Conservation (phyloP, 1,140 invertebrate genomes). For the Onthophagus taurus region DNA sequence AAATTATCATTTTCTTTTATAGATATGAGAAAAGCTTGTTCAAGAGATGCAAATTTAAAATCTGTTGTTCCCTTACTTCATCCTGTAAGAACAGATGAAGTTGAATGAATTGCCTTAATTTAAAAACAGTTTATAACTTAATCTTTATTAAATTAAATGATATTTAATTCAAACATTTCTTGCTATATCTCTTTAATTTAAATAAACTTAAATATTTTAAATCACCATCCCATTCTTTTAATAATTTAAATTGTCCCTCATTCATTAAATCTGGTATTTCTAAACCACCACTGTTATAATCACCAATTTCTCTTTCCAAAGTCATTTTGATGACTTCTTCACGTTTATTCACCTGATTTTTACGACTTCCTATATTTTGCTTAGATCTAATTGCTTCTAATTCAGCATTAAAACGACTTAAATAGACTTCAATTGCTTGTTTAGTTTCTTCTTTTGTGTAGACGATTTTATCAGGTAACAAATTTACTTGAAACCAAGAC, state of each 20-base stretch:
- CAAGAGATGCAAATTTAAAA: conserved; percentile 84
- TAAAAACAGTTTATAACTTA: too few relatives aligned
- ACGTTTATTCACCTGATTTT: conserved; percentile 64
- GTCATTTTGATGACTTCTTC: conserved; percentile 64
- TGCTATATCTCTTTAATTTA: conserved; percentile 50
- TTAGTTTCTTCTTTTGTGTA: conserved; percentile 48
- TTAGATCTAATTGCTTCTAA: conserved; percentile 64
- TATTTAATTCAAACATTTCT: conserved; percentile 35
- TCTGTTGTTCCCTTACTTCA: conserved; percentile 88
- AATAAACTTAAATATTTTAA: conserved; percentile 54
- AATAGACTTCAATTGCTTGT: conserved; percentile 48
- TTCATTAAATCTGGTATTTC: conserved; percentile 58
- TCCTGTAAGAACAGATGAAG: conserved; percentile 91
- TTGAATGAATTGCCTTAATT: too few relatives aligned
- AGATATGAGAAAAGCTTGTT: conserved; percentile 98
- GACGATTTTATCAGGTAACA: conserved; percentile 42
- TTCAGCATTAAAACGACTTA: conserved; percentile 63
- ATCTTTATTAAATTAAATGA: too few relatives aligned
- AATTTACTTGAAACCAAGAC: conserved; percentile 56
- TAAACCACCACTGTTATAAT: conserved; percentile 62
- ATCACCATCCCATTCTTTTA: conserved; percentile 60
- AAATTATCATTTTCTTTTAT: conserved; percentile 37
- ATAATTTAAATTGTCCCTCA: conserved; percentile 43
- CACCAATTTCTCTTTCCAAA: conserved; percentile 54
- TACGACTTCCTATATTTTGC: conserved; percentile 59